Percentiles rank a stretch among this genome's conserved stretches.
Conservation (phyloP, 2,113 vertebrate species). For the Mastomys coucha region DNA sequence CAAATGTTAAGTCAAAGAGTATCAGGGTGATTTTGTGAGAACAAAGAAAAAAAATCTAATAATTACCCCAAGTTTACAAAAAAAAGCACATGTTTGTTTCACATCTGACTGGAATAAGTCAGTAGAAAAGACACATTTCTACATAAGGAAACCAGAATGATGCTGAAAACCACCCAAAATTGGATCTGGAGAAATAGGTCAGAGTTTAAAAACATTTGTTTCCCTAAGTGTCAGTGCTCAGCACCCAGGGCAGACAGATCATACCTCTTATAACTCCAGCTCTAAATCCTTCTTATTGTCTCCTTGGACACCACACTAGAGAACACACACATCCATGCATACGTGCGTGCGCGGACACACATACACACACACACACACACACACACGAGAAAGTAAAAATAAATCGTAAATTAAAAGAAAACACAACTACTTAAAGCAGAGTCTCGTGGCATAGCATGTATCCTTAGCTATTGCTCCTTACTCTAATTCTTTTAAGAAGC, state of each 20-base stretch:
- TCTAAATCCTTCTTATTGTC: not conserved
- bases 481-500: not conserved
- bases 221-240: not conserved
- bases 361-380: not conserved
- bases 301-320: not conserved
- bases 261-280: not conserved
- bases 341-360: too few species aligned
- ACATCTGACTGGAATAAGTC: not conserved
- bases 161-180: not conserved
- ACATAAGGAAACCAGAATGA: not conserved
- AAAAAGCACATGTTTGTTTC: not conserved
- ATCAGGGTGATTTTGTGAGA: not conserved
- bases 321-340: not conserved
- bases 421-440: not conserved
- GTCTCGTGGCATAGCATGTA: not conserved
- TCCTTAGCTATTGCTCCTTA: not conserved
- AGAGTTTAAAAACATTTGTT: not conserved
- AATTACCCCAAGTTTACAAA: not conserved
- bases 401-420: not conserved
- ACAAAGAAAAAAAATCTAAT: not conserved
- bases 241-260: not conserved
- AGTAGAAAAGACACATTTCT: not conserved
- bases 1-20: not conserved
- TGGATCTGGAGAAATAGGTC: not conserved
- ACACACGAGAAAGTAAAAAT: not conserved